These are phyloP conservation scores for Tolmerus cingulatus DNA, from an alignment of 2,888 invertebrate genomes.

Conservation along the genomic window DNA sequence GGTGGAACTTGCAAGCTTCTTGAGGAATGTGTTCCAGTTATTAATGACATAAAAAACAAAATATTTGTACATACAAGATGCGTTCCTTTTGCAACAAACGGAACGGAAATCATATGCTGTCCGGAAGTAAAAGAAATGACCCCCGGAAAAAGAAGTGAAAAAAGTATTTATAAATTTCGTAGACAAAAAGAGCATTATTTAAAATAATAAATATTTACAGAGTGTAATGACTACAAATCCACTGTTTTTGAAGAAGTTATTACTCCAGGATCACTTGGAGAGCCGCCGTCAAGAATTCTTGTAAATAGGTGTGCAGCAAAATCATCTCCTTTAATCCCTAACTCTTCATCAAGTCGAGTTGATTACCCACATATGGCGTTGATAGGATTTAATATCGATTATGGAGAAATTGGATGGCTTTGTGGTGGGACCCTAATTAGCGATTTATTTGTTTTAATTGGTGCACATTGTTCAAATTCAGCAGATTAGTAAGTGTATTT, in stretches of 20 bases:
- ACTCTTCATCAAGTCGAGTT: background rate
- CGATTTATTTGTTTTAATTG: slow-evolving; percentile 65
- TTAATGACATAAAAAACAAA: background rate
- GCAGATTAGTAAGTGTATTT: slow-evolving; percentile 46
- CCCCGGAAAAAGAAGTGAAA: background rate
- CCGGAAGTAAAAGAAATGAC: slow-evolving; percentile 38
- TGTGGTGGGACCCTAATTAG: slow-evolving; percentile 69
- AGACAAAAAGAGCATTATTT: background rate
- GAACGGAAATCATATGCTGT: slow-evolving; percentile 52
- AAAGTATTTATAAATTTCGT: background rate
- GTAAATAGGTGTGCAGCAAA: slow-evolving; percentile 53
- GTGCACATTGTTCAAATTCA: slow-evolving; percentile 65
- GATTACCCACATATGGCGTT: slow-evolving; percentile 59
- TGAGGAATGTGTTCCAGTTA: background rate
- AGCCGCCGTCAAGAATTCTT: background rate
- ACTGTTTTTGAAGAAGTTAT: slow-evolving; percentile 41
- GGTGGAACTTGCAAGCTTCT: background rate
- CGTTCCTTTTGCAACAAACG: slow-evolving; percentile 48
- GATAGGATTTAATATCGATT: slow-evolving; percentile 50
- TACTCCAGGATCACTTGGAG: background rate
- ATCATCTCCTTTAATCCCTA: slow-evolving; percentile 61
- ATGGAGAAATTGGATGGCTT: slow-evolving; percentile 53
- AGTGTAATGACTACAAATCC: slow-evolving; percentile 45
- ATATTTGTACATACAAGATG: slow-evolving; percentile 47
- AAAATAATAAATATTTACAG: background rate